Conservation (phyloP, 2,113 vertebrate genomes). For the Pimephales promelas region DNA sequence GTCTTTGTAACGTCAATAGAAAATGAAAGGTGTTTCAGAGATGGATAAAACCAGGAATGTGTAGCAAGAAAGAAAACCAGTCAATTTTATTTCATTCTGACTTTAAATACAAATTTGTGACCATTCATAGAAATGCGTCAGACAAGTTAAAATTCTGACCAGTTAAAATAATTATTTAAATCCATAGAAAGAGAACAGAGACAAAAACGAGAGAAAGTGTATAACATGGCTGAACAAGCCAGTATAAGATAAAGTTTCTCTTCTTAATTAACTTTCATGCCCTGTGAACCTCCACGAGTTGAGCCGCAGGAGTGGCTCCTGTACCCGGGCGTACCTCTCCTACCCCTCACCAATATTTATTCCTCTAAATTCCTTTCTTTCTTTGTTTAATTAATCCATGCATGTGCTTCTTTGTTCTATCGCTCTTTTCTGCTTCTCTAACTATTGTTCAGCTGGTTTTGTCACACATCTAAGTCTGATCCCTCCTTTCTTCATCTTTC, state of each 20-base stretch:
- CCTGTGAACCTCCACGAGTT: conserved; percentile 22
- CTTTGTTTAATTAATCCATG: conserved; percentile 18
- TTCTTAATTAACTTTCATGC: conserved; percentile 25
- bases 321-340: not conserved
- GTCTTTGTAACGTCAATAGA: not conserved
- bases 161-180: not conserved
- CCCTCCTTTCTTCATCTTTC: conserved; percentile 10
- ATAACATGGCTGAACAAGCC: not conserved
- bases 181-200: not conserved
- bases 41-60: not conserved
- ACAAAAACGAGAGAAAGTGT: not conserved
- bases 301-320: not conserved
- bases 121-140: not conserved
- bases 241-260: conserved; percentile 15
- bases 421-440: not conserved
- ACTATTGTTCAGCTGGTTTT: not conserved
- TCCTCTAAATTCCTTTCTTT: conserved; percentile 26
- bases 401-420: conserved; percentile 20
- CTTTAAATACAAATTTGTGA: not conserved
- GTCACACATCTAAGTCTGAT: not conserved
- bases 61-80: not conserved
- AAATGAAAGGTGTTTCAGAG: not conserved
- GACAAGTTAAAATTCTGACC: not conserved
- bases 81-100: not conserved
- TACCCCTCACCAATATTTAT: not conserved